Percentiles rank a stretch among this genome's conserved stretches.
Conservation (phyloP, 1,140 invertebrate species). For the Lepidurus arcticus region DNA sequence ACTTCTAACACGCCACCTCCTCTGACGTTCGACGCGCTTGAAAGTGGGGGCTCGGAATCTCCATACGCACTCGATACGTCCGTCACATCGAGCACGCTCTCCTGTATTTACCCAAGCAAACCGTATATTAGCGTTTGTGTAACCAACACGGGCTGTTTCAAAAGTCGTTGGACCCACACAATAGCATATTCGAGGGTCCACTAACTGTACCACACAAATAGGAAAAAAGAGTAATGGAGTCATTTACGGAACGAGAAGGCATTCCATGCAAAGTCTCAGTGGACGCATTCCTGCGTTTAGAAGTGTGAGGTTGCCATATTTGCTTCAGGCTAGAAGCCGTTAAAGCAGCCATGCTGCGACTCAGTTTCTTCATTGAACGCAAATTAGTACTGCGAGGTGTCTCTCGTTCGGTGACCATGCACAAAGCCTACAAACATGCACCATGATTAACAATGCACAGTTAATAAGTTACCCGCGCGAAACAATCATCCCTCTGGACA, state of each 20-base stretch:
- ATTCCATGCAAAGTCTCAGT: background rate
- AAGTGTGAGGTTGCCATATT: conserved; percentile 9
- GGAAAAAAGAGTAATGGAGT: background rate
- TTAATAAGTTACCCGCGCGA: background rate
- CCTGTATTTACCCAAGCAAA: conserved; percentile 38
- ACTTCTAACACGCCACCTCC: conserved; percentile 74
- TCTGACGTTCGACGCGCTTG: conserved; percentile 33
- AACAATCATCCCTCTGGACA: background rate
- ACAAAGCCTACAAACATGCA: conserved; percentile 6
- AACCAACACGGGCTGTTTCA: too few relatives aligned
- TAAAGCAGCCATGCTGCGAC: conserved; percentile 28
- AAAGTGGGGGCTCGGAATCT: conserved; percentile 33
- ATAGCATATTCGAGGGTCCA: too few relatives aligned
- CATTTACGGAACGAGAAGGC: background rate
- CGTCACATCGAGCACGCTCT: conserved; percentile 46
- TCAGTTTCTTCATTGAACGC: conserved; percentile 23
- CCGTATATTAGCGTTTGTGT: background rate
- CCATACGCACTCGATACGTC: conserved; percentile 41
- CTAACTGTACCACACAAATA: too few relatives aligned
- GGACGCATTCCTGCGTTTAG: background rate
- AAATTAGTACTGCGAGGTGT: background rate
- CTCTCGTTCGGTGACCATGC: conserved; percentile 1
- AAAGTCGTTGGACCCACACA: too few relatives aligned
- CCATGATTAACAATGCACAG: background rate
- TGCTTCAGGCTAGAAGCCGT: conserved; percentile 29